These are phyloP conservation scores for Mobula birostris DNA, from an alignment of 2,113 vertebrate genomes.

Conservation along the genomic window DNA sequence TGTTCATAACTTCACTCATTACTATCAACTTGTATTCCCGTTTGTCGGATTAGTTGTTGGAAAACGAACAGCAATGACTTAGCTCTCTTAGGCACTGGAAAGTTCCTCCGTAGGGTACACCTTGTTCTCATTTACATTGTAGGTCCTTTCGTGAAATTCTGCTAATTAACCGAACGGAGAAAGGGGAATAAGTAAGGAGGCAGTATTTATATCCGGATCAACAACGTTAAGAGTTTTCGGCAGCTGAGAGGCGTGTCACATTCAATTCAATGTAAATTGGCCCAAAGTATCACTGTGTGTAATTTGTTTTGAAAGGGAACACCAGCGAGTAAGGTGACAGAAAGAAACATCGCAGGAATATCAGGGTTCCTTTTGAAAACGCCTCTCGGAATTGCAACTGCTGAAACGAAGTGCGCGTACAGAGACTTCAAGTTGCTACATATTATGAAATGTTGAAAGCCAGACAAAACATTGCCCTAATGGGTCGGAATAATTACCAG, in stretches of 20 bases:
- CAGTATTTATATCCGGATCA: not conserved
- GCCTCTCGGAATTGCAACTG: not conserved
- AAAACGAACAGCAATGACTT: not conserved
- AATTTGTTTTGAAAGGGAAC: not conserved
- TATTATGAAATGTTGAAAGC: not conserved
- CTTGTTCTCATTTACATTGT: not conserved
- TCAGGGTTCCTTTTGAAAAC: not conserved
- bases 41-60: not conserved
- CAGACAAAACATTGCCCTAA: not conserved
- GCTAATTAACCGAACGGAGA: not conserved
- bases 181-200: not conserved
- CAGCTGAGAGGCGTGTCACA: not conserved
- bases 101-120: not conserved
- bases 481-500: not conserved
- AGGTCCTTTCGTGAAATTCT: not conserved
- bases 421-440: not conserved
- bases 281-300: not conserved
- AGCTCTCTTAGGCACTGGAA: not conserved
- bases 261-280: not conserved
- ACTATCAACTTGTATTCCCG: not conserved
- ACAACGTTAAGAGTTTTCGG: too few species aligned
- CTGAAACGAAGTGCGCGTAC: not conserved
- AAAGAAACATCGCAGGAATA: not conserved
- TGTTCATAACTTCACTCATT: too few species aligned
- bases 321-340: not conserved